These are phyloP conservation scores for Takifugu bimaculatus DNA, from an alignment of 2,113 vertebrate species.

Conservation along the genomic window DNA sequence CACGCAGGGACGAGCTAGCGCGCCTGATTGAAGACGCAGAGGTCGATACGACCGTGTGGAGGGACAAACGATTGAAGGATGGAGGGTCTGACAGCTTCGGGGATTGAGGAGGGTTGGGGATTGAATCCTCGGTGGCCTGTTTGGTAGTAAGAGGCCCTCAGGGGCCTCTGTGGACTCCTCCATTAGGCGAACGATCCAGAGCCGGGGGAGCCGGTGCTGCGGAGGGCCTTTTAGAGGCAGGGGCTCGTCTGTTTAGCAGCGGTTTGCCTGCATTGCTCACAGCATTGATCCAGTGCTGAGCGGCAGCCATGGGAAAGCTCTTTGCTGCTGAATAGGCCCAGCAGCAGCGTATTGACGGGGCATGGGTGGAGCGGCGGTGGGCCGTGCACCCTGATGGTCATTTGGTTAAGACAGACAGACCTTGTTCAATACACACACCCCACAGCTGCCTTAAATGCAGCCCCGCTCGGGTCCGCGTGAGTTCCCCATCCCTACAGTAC, in stretches of 20 bases:
- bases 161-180: slow-evolving; percentile 60
- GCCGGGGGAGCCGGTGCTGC: slow-evolving; percentile 46
- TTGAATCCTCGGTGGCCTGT: slow-evolving; percentile 58
- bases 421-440: slow-evolving; percentile 58
- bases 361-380: slow-evolving; percentile 48
- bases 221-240: slow-evolving; percentile 39
- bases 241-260: slow-evolving; percentile 65
- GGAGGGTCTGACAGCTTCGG: slow-evolving; percentile 32
- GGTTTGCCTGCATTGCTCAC: slow-evolving; percentile 62
- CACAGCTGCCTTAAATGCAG: slow-evolving; percentile 31
- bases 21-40: slow-evolving; percentile 44
- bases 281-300: slow-evolving; percentile 56
- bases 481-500: slow-evolving; percentile 10
- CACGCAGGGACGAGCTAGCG: slow-evolving; percentile 15
- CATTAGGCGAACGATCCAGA: slow-evolving; percentile 71
- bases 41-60: slow-evolving; percentile 33
- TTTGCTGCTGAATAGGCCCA: slow-evolving; percentile 62
- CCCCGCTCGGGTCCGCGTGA: slow-evolving; percentile 8
- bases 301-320: slow-evolving; percentile 54
- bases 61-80: slow-evolving; percentile 41
- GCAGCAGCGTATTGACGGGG: slow-evolving; percentile 49
- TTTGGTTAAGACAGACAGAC: slow-evolving; percentile 58
- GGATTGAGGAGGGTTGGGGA: slow-evolving; percentile 22
- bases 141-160: slow-evolving; percentile 55
- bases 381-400: slow-evolving; percentile 60